Base-by-base conservation (phyloP, 1,140 invertebrate genomes). In the Adoxophyes honmai region DNA sequence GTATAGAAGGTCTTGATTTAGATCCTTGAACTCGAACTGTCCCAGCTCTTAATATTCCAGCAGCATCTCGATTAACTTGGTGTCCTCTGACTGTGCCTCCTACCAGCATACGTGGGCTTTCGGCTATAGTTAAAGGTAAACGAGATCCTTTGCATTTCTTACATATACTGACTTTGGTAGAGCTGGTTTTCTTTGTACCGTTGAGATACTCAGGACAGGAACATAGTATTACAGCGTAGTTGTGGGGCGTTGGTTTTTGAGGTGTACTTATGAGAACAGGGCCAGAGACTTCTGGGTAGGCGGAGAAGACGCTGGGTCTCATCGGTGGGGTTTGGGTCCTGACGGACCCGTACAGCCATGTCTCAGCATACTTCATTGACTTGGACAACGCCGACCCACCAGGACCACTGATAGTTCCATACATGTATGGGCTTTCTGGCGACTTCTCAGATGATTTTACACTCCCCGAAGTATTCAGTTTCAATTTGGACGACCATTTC, bases 311-410 rank as follows among this genome's bases (percentile, higher is more conserved):
- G 59, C 81, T 85, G 14, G 86, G 82, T 62, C 89, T 78, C n/a
- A 81, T 73, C 54, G 91, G 90, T 44, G 92, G 90, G 1, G 92
- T 90, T 52, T 91, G 90, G 2, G 92, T 90, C 61, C 93, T 88
- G 0, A 94, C 92, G 1, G 94, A 94, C 57, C 94, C 94, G 68
- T 96, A 96, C 0, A 96, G 90, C 94, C 94, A 96, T 28, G 94
- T 93, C 64, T 96, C 94, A 0, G 93, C 93, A 84, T 95, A 95
- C 64, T 95, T 93, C 94, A 96, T 96, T 73, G 94, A 95, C 78
- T 94, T 94, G 36, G 93, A 94, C 58, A 95, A 78, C 6, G 91
- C 87, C 81, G 91, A 92, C 36, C 90, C 90, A 58, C 90, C 90
- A 42, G 85, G 83, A 34, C 71, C 84, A 61, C 72, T 90, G 70